phyloP scores from a whole-genome alignment of 2,797 vertebrate species.

The Lepilemur ruficaudatus region DNA sequence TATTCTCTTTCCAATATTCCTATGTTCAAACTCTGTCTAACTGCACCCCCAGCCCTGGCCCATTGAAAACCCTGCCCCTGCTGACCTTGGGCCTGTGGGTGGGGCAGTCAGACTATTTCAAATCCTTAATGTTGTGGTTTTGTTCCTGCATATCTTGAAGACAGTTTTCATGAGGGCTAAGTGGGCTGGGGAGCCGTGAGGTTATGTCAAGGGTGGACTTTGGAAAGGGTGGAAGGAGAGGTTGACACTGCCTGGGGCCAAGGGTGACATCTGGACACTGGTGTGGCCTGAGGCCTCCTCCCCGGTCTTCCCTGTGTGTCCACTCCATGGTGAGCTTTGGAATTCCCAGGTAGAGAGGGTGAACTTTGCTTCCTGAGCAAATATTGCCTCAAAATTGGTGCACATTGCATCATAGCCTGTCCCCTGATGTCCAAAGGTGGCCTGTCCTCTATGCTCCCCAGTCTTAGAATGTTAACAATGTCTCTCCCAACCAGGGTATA shows the following conservation, averaged over 20 bases:
- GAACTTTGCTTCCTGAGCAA: neutral
- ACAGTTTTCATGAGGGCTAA: neutral
- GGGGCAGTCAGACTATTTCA: neutral
- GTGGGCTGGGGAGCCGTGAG: too few relatives aligned
- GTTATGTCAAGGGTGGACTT: neutral
- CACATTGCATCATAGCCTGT: neutral
- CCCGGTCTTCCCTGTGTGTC: neutral
- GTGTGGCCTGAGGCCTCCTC: neutral
- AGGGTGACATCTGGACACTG: neutral
- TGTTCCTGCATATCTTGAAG: neutral
- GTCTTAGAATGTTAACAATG: neutral
- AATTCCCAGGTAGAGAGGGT: neutral
- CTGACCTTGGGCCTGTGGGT: neutral
- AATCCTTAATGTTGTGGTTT: neutral
- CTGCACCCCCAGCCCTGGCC: too few relatives aligned
- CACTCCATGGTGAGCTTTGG: neutral
- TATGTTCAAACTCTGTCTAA: neutral
- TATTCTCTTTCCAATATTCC: neutral
- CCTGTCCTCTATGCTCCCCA: neutral
- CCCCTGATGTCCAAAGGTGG: neutral
- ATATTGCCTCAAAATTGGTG: neutral
- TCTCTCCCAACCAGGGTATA: neutral
- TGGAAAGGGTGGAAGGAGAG: neutral
- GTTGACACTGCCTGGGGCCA: neutral
- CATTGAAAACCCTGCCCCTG: neutral